Evolutionary conservation across 2,888 invertebrate genomes (phyloP), one percentile per base, ranked within the genome.

Genomic region (Calameuta idolon): DNA sequence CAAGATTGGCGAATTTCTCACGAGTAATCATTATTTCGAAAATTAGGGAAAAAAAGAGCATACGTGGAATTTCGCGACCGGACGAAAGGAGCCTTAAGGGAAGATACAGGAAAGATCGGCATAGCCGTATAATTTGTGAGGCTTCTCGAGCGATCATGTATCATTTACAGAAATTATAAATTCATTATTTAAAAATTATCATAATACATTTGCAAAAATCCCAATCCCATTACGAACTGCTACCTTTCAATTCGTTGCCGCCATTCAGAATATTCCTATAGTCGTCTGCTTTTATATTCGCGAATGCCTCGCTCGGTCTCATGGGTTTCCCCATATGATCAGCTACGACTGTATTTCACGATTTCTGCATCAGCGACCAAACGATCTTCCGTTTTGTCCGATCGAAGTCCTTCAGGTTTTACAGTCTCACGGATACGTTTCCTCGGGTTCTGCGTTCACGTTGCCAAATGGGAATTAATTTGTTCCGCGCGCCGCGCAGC

Each of bases 141-240:
- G 83, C 88, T 86, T 87, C 87, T 23, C 55, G 55, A 79, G 81
- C 86, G 86, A 89, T 89, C 90, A 87, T 88, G 89, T 89, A 89
- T 90, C 90, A 90, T 90, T 90, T 90, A 87, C 85, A 83, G 86
- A 87, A 90, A 90, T 90, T 90, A 89, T 90, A 90, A 90, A 90
- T 90, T 90, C 91, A 89, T 90, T 90, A 91, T 90, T 89, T 89
- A 88, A 88, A 89, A 89, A 90, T 90, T 89, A 90, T 90, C 87
- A 87, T 89, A 88, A 90, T 89, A 89, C 88, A 90, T 89, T 89
- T 88, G 87, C 83, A 84, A 88, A 89, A 87, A 87, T 84, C 81
- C 85, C 87, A 86, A 86, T 87, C 86, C 34, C 74, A 34, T 86
- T 83, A 85, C 81, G 81, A 78, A 80, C 82, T 79, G 55, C 23